A percentile compares a stretch with the other conserved stretches of the same genome.
Evolutionary conservation across 2,888 invertebrate genomes (phyloP).

Genomic region (Nemapogon koenigi): DNA sequence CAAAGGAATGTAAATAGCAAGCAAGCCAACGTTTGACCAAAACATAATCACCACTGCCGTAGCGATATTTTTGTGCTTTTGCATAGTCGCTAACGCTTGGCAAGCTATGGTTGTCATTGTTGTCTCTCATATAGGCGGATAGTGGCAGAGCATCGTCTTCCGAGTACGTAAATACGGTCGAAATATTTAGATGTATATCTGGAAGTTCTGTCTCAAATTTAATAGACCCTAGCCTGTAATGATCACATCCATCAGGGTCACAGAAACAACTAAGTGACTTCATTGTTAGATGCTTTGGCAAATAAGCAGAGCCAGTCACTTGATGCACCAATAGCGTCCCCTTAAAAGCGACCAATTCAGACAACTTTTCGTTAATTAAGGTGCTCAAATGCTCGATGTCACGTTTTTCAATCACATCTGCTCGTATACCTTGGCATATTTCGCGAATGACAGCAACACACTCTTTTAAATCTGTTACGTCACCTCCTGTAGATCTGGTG

Average conservation of each 20-base stretch:
- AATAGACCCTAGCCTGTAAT: constrained; percentile 13
- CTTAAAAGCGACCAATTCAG: constrained; percentile 18
- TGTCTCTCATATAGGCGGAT: constrained; percentile 11
- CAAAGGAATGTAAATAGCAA: no score
- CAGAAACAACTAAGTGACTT: constrained; percentile 21
- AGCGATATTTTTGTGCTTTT: constrained; percentile 12
- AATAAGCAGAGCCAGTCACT: constrained; percentile 16
- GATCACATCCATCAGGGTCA: constrained; percentile 14
- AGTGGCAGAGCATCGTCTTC: constrained; percentile 11
- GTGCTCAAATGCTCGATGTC: constrained; percentile 19
- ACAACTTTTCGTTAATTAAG: constrained; percentile 15
- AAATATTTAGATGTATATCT: no score
- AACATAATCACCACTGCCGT: constrained; percentile 17
- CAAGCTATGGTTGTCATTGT: constrained; percentile 10
- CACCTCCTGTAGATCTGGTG: constrained; percentile 22
- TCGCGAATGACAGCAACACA: constrained; percentile 18
- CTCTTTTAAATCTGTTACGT: constrained; percentile 21
- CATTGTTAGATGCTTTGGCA: constrained; percentile 17
- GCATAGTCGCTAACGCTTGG: constrained; percentile 14
- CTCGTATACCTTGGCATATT: constrained; percentile 16
- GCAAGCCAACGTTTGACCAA: no score
- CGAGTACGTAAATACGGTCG: constrained; percentile 12
- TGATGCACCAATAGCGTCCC: constrained; percentile 21
- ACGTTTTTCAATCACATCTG: constrained; percentile 16
- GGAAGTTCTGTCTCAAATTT: constrained; percentile 11